Base-by-base conservation (phyloP, 2,888 invertebrate species). In the Cylindroiulus punctatus region DNA sequence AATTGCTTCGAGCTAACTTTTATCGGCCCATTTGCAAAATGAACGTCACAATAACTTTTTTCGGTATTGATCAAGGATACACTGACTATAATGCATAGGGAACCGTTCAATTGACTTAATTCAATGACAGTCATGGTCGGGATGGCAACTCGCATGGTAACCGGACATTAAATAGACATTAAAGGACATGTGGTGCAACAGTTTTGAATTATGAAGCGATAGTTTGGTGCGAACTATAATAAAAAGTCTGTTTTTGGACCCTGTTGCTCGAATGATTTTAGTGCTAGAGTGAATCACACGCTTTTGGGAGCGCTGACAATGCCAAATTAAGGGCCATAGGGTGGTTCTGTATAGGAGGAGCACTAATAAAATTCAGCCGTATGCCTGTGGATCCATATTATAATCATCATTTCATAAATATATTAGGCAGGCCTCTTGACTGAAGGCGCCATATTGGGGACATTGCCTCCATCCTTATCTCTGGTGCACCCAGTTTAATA, bases 371-470 rank as follows among this genome's bases (percentile, higher is more conserved):
- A 65, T 65, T 65, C 65, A 19, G 65, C 65, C 26, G 22, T 26
- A 26, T 22, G 10, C 26, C 10, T 65, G 26, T 65, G 52, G 5
- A 22, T 26, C 19, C 26, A n/a, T 26, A 26, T 22, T 65, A 65
- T 65, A 65, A 65, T 65, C 65, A 65, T 65, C 65, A 19, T 65
- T 65, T 65, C 65, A 65, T 65, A 65, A 65, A 65, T 65, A 65
- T 65, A 65, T 65, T 65, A 22, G 2, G 22, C 65, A 65, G 65
- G 26, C 26, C 10, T 65, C 65, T 65, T 22, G 22, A 65, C 19
- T 22, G 26, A 65, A 65, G 65, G 65, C 65, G 22, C 65, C 65
- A 65, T 65, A 26, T 65, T 65, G 65, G 65, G 65, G 19, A 12
- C 65, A 65, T 65, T 65, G 65, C 65, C 65, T 65, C 65, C 65